Conservation (phyloP, 2,888 invertebrate species). For the Conomelus anceps region DNA sequence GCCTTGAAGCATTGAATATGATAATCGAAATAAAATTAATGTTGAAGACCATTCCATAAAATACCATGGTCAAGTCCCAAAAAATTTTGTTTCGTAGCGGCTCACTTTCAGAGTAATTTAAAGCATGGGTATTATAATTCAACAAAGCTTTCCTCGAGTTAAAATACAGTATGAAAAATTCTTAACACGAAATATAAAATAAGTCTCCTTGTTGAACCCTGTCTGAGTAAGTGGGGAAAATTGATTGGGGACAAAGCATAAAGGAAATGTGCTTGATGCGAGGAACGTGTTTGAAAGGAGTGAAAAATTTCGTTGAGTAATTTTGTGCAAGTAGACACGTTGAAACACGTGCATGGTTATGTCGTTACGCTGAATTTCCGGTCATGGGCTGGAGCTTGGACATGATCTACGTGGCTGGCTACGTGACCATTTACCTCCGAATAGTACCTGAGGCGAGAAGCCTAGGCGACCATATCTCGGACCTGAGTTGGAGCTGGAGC, state of each 20-base stretch:
- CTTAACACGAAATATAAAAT: neutral
- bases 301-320: neutral
- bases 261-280: no score
- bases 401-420: neutral
- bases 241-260: neutral
- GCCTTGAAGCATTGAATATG: no score
- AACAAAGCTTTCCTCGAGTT: no score
- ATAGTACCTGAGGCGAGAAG: neutral
- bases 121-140: no score
- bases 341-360: neutral
- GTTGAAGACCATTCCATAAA: no score
- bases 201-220: neutral
- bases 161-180: no score
- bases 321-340: neutral
- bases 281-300: neutral
- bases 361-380: neutral
- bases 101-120: neutral
- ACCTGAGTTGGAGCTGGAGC: neutral
- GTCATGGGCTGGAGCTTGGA: neutral
- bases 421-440: neutral
- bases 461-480: neutral
- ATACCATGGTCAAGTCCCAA: no score
- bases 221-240: neutral
- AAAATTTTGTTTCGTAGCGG: no score
- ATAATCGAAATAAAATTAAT: no score